Conservation (phyloP, 2,797 vertebrate species). For the Lerista edwardsae region DNA sequence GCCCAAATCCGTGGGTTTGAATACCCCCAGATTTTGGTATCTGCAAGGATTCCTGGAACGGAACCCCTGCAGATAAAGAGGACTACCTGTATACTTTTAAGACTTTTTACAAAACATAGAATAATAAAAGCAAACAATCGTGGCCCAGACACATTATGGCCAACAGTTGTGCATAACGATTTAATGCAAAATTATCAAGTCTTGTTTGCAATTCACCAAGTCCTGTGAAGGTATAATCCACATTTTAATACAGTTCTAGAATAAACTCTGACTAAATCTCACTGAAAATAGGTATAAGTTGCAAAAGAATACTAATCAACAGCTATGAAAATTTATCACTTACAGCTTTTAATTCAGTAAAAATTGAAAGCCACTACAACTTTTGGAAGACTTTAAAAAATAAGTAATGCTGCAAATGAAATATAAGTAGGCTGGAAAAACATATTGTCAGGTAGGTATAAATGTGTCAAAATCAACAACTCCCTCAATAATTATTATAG, state of each 20-base stretch:
- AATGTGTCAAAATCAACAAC: not conserved
- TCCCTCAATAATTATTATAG: not conserved
- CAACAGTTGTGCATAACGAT: not conserved
- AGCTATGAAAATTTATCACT: not conserved
- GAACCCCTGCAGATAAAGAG: too few species aligned
- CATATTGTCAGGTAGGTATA: not conserved
- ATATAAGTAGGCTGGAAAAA: not conserved
- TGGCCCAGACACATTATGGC: not conserved
- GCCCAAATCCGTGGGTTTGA: too few species aligned
- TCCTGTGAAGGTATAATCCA: not conserved
- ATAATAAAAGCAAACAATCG: not conserved
- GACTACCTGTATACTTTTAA: too few species aligned
- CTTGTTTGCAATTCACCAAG: not conserved
- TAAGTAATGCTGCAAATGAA: slow-evolving; percentile 3
- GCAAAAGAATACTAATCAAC: not conserved
- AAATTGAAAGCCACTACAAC: not conserved
- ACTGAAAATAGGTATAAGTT: not conserved
- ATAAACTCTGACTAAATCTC: not conserved
- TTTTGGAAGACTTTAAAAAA: slow-evolving; percentile 15
- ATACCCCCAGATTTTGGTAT: too few species aligned
- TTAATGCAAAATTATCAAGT: not conserved
- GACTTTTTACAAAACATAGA: not conserved
- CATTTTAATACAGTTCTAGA: not conserved
- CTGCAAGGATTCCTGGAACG: too few species aligned
- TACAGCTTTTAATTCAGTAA: not conserved